Base-by-base conservation (phyloP, 2,113 vertebrate genomes). In the Mastomys natalensis region DNA sequence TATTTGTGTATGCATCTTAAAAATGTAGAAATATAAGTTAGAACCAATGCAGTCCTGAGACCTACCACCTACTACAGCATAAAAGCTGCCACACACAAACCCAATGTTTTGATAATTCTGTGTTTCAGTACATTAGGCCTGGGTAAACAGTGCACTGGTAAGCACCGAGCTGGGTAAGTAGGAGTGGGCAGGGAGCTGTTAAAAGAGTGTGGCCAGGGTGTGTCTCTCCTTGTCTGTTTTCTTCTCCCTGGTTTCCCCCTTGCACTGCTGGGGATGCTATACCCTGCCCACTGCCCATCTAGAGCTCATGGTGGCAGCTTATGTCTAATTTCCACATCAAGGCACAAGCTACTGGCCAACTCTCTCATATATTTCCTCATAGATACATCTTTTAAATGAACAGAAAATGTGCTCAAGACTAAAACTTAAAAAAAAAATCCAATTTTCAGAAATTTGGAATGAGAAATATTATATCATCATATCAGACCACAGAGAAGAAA, bases 391-490 rank as follows among this genome's bases (percentile, higher is more conserved):
- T 82, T 55, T 53, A 92, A 94, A 21, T 51, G 43, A 81, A 84
- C 34, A 88, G 89, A 95, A 94, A 62, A 15, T 31, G 74, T 85
- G 51, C 34, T 90, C 58, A 92, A 92, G 22, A 85, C 11, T 2
- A 64, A 53, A 90, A 66, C 22, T 4, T 73, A 12, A 13, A 34
- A n/a, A 45, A 94, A 53, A 13, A 66, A 2, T 7, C 73, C 66
- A 10, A n/a, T 89, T 89, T 72, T 96, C 73, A 48, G 72, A 82
- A 17, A 80, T 60, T 87, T 78, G 76, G 16, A 6, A 40, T 74
- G 73, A 92, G 40, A 26, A 93, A 90, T 58, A 5, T 72, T 15
- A 58, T 95, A 5, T 77, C 19, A 64, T 95, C 51, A 55, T 64
- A 90, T 73, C 15, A 93, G 13, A 58, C 3, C 34, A 86, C 4